These are phyloP conservation scores for Bombus sibiricus DNA, from an alignment of 1,140 invertebrate species.

Conservation along the genomic window DNA sequence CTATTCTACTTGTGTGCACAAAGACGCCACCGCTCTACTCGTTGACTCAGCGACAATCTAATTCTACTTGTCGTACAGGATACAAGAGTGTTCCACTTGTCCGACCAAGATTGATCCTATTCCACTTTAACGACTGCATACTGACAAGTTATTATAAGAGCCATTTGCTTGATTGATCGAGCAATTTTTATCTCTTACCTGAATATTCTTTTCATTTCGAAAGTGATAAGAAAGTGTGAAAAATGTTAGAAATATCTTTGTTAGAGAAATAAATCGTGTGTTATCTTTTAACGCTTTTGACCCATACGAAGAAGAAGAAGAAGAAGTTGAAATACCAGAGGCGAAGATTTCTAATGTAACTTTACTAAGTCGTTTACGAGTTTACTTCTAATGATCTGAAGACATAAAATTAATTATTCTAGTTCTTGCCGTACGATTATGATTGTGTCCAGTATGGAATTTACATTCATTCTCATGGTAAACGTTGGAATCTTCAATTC, in stretches of 20 bases:
- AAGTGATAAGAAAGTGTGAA: no score
- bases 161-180: background rate
- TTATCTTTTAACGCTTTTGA: no score
- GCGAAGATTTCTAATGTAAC: background rate
- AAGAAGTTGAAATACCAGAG: background rate
- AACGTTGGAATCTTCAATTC: no score
- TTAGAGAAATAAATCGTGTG: no score
- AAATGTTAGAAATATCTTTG: no score
- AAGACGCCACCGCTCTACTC: background rate
- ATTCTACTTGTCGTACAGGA: background rate
- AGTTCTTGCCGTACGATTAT: background rate
- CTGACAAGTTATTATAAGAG: background rate
- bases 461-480: background rate
- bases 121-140: background rate
- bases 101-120: background rate
- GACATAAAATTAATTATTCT: background rate
- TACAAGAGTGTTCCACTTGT: background rate
- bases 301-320: background rate
- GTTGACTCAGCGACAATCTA: background rate
- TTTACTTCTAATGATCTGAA: background rate
- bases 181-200: background rate
- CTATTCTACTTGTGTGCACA: slow-evolving; percentile 12
- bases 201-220: background rate
- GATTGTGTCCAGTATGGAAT: background rate
- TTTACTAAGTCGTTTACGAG: background rate